A percentile compares a stretch with the other conserved stretches of the same genome.
These are phyloP conservation scores for Hydropsyche betteni DNA, from an alignment of 2,888 invertebrate genomes.

Conservation along the genomic window DNA sequence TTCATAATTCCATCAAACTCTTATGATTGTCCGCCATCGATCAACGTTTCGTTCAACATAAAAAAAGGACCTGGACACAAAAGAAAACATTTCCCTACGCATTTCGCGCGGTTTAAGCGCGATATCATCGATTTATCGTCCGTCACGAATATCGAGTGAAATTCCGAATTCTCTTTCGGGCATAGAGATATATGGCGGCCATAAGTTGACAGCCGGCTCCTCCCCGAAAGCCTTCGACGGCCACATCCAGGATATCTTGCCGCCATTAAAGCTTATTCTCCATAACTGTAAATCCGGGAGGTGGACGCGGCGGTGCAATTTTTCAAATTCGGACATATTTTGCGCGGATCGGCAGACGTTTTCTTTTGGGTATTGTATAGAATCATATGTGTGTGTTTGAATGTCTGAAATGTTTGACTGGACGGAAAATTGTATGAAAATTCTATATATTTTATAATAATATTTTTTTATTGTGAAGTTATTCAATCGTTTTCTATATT, in stretches of 20 bases:
- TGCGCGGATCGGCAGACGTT: not conserved
- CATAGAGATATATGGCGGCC: conserved; percentile 33
- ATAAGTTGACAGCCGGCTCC: conserved; percentile 33
- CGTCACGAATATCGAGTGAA: conserved; percentile 15
- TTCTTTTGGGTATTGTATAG: not conserved
- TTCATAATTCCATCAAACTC: no score
- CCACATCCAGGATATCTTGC: not conserved
- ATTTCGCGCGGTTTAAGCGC: no score
- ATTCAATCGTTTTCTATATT: no score
- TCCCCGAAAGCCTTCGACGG: conserved; percentile 32
- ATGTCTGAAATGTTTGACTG: no score
- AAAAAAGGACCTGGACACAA: no score
- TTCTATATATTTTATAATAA: not conserved
- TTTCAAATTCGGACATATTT: conserved; percentile 1
- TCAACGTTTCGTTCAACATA: no score
- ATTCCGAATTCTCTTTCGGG: conserved; percentile 10
- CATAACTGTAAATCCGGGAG: conserved; percentile 5
- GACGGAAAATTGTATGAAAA: not conserved
- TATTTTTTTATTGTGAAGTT: no score
- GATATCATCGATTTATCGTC: no score
- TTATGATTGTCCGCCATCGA: no score
- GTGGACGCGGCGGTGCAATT: conserved; percentile 10
- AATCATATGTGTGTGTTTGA: not conserved
- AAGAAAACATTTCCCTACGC: no score
- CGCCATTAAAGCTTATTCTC: not conserved